Conservation (phyloP, 2,888 invertebrate species). For the Odontocerum albicorne region DNA sequence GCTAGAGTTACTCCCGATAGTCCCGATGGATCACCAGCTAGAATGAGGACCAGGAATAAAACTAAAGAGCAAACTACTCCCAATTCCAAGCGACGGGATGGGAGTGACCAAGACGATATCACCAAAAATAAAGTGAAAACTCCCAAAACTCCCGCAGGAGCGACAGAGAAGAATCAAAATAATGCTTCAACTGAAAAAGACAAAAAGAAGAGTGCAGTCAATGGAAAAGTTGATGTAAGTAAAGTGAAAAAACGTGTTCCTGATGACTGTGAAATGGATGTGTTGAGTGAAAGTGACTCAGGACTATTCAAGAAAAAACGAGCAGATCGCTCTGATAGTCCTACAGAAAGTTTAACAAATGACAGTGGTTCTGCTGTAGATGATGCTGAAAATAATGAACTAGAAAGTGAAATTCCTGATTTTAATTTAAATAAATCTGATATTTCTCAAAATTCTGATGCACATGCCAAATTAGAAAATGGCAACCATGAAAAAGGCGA, state of each 20-base stretch:
- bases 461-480: slow-evolving; percentile 19
- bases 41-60: slow-evolving; percentile 87
- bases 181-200: slow-evolving; percentile 43
- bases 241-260: slow-evolving; percentile 62
- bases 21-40: slow-evolving; percentile 81
- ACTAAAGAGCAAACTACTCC: slow-evolving; percentile 72
- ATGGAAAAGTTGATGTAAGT: slow-evolving; percentile 54
- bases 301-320: slow-evolving; percentile 59
- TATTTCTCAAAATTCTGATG: slow-evolving; percentile 16
- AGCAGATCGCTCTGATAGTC: slow-evolving; percentile 68
- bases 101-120: slow-evolving; percentile 51
- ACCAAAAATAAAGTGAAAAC: slow-evolving; percentile 49
- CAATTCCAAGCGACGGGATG: slow-evolving; percentile 51
- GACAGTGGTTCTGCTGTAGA: slow-evolving; percentile 64
- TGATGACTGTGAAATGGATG: slow-evolving; percentile 59
- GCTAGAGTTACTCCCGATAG: slow-evolving; percentile 75
- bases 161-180: slow-evolving; percentile 48
- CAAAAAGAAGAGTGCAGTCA: slow-evolving; percentile 43
- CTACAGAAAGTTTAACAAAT: slow-evolving; percentile 81
- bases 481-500: slow-evolving; percentile 20
- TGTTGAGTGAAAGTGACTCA: slow-evolving; percentile 62
- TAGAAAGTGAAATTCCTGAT: slow-evolving; percentile 54
- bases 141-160: slow-evolving; percentile 43
- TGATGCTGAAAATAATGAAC: slow-evolving; percentile 61
- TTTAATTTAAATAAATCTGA: slow-evolving; percentile 42